Conservation (phyloP, 2,888 invertebrate genomes). For the Leptinotarsa rubiginosa region DNA sequence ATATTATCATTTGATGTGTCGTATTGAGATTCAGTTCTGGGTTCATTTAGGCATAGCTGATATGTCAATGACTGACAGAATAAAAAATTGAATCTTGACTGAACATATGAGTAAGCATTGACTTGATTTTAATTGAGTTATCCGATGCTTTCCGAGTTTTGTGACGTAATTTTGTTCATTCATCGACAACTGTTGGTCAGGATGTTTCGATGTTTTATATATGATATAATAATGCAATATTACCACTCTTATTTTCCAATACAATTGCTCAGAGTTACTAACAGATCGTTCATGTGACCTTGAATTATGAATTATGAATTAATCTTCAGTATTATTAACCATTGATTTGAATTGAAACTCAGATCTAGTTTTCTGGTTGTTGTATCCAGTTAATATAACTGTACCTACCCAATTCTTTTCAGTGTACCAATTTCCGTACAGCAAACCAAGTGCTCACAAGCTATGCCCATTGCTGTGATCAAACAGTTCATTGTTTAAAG, state of each 20-base stretch:
- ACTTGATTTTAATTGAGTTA: background rate
- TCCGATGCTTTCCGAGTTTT: background rate
- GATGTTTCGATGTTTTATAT: no score
- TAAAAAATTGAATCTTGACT: slow-evolving; percentile 4
- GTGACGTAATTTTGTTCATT: background rate
- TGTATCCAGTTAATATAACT: background rate
- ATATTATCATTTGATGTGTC: slow-evolving; percentile 17
- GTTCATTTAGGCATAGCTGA: background rate
- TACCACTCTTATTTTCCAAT: no score
- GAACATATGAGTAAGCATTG: background rate
- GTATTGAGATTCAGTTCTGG: background rate
- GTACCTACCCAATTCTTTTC: background rate
- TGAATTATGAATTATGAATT: background rate
- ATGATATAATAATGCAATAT: no score
- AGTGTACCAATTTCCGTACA: background rate
- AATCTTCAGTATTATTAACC: background rate
- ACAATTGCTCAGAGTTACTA: background rate
- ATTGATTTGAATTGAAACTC: no score
- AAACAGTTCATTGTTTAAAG: background rate
- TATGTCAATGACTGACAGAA: slow-evolving; percentile 31
- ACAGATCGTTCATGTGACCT: background rate
- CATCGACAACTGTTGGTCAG: background rate
- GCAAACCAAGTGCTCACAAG: background rate
- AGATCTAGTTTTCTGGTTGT: background rate
- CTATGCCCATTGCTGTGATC: background rate